These are phyloP conservation scores for Graptemys geographica DNA, from an alignment of 2,797 vertebrate genomes.

Conservation along the genomic window DNA sequence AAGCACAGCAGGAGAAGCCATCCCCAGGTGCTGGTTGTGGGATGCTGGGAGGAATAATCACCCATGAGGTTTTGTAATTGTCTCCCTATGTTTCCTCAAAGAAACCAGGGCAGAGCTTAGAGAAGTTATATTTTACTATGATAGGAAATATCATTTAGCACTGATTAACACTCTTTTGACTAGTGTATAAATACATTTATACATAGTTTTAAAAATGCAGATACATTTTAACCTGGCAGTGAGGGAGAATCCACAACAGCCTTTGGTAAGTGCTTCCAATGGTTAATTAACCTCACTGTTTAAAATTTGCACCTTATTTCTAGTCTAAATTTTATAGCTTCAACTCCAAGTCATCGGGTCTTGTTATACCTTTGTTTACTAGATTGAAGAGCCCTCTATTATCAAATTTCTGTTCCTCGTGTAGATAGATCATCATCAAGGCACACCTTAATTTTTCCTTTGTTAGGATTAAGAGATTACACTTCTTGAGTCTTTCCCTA, in stretches of 20 bases:
- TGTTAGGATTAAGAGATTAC: background rate
- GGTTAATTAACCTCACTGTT: rapidly evolving
- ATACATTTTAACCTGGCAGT: background rate
- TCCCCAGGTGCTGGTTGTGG: background rate
- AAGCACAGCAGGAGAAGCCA: background rate
- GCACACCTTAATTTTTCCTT: background rate
- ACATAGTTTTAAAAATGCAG: background rate
- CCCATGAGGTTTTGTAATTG: background rate
- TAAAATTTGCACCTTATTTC: background rate
- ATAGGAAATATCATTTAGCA: background rate
- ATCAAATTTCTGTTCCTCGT: background rate
- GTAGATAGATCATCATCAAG: background rate
- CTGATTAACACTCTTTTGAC: background rate
- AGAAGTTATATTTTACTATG: background rate
- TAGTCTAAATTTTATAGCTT: rapidly evolving
- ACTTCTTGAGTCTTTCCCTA: background rate
- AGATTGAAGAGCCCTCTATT: background rate
- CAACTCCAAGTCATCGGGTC: background rate
- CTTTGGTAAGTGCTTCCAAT: rapidly evolving
- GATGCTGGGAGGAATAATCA: background rate
- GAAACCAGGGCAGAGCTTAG: background rate
- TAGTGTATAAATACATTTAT: background rate
- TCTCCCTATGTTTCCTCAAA: background rate
- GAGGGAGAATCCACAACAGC: rapidly evolving
- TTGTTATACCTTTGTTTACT: background rate